Base-by-base conservation (phyloP, 1,140 invertebrate species). In the Leptonema lineaticorne region DNA sequence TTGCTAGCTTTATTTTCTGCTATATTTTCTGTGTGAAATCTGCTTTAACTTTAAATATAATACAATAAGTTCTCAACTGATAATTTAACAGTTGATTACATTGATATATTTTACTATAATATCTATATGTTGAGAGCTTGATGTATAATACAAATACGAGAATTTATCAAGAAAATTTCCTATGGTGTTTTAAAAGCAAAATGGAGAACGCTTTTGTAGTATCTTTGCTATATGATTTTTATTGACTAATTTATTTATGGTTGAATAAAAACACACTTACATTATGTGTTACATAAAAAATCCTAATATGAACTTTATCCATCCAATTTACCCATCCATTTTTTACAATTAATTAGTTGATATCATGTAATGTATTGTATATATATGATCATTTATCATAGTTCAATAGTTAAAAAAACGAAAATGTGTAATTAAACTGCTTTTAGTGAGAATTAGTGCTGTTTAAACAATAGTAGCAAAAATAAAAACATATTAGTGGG, bases 201-300 rank as follows among this genome's bases (percentile, higher is more conserved):
- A 58, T 29, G 9, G n/a, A 18, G 56, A 24, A 14, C 50, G 62
- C 62, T 64, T 45, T 64, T 64, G 62, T 64, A 64, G 62, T 64
- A 64, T 64, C 62, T 64, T 64, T 64, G 45, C 20, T 50, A 5
- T 50, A 14, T 1, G 26, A 50, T 50, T 6, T 9, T 18, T 62
- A 14, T 48, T 24, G n/a, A n/a, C n/a, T 59, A 48, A 22, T 53
- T 33, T 30, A 30, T 33, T 59, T 18, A 24, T 53, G 24, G 11
- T 53, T 8, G 5, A 27, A 53, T 53, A 53, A 24, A 14, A 20
- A 53, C 9, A 3, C 8, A 41, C n/a, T 53, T 53, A 9, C 2
- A 53, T 53, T 9, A 24, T 16, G 5, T 22, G 16, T 27, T 41
- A 4, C 20, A 58, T 26, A n/a, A n/a, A n/a, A n/a, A n/a, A 64